Evolutionary conservation across 2,888 invertebrate genomes (phyloP).

Genomic region (Arrhopalites spinosus): DNA sequence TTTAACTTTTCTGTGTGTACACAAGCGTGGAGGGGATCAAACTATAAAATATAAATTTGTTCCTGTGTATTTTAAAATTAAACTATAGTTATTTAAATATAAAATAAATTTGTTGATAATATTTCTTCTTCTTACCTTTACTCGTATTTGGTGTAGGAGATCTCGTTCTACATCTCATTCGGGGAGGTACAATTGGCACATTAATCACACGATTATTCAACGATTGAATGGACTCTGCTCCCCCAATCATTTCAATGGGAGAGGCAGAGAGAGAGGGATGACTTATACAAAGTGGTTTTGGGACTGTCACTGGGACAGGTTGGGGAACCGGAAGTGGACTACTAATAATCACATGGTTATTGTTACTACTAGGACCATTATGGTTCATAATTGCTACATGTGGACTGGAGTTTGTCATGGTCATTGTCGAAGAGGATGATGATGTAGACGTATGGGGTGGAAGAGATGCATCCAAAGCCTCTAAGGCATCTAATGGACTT

Average conservation of each 20-base stretch:
- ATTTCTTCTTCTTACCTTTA: conserved; percentile 50
- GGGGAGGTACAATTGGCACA: conserved; percentile 55
- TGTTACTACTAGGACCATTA: conserved; percentile 48
- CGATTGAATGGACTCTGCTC: conserved; percentile 53
- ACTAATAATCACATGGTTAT: conserved; percentile 53
- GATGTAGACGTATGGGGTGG: conserved; percentile 59
- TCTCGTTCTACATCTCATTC: conserved; percentile 51
- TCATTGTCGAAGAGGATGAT: conserved; percentile 55
- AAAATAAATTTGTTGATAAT: neutral
- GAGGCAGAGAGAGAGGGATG: conserved; percentile 54
- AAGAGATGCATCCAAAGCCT: conserved; percentile 52
- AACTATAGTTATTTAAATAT: neutral
- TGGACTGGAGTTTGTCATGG: conserved; percentile 57
- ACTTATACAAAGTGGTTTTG: conserved; percentile 53
- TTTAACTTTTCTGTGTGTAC: neutral
- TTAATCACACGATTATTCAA: conserved; percentile 38
- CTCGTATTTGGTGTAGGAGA: conserved; percentile 56
- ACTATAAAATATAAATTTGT: neutral
- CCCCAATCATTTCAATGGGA: conserved; percentile 53
- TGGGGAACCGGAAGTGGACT: conserved; percentile 52
- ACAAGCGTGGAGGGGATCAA: neutral
- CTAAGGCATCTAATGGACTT: conserved; percentile 58
- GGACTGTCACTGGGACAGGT: conserved; percentile 53
- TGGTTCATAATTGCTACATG: conserved; percentile 59
- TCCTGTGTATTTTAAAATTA: neutral